phyloP scores from a whole-genome alignment of 2,888 invertebrate species.

The Gnatocerus cornutus region DNA sequence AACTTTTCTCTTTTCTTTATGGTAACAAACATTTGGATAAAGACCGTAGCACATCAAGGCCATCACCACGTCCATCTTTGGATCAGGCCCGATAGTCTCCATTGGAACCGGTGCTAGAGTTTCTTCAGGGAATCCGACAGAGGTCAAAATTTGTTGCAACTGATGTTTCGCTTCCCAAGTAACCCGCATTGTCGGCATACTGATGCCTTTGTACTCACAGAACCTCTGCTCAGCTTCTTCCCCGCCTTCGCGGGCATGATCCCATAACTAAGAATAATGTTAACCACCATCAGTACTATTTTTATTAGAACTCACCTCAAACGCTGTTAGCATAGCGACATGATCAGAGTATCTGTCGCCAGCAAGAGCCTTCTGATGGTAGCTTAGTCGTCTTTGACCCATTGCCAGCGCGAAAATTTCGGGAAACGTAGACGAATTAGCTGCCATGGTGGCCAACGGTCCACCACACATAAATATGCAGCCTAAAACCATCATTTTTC shows the following conservation, averaged over 20 bases:
- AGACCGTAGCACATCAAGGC: conserved; percentile 92
- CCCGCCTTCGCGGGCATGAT: conserved; percentile 78
- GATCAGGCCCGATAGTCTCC: conserved; percentile 85
- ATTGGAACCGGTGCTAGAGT: conserved; percentile 83
- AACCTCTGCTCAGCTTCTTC: conserved; percentile 86
- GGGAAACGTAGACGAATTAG: conserved; percentile 95
- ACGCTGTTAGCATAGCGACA: conserved; percentile 94
- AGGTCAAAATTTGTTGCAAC: conserved; percentile 75
- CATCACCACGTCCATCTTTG: conserved; percentile 86
- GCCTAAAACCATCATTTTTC: conserved; percentile 99
- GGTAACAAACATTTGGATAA: conserved; percentile 97
- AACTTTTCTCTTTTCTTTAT: conserved; percentile 96
- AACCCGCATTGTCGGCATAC: conserved; percentile 90
- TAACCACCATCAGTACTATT: too few species aligned
- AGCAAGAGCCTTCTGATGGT: conserved; percentile 89
- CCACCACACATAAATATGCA: conserved; percentile 93
- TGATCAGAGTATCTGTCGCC: conserved; percentile 95
- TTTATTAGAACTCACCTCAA: conserved; percentile 82
- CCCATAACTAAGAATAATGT: conserved; percentile 82
- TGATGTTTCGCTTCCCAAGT: conserved; percentile 92
- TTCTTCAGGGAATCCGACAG: conserved; percentile 93
- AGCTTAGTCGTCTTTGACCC: conserved; percentile 82
- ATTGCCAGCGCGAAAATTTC: conserved; percentile 92
- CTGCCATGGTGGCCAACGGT: conserved; percentile 93
- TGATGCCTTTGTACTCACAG: conserved; percentile 92